Evolutionary conservation across 2,888 invertebrate species (phyloP), one percentile per base, ranked within the genome.

Genomic region (Abrostola triplasia): DNA sequence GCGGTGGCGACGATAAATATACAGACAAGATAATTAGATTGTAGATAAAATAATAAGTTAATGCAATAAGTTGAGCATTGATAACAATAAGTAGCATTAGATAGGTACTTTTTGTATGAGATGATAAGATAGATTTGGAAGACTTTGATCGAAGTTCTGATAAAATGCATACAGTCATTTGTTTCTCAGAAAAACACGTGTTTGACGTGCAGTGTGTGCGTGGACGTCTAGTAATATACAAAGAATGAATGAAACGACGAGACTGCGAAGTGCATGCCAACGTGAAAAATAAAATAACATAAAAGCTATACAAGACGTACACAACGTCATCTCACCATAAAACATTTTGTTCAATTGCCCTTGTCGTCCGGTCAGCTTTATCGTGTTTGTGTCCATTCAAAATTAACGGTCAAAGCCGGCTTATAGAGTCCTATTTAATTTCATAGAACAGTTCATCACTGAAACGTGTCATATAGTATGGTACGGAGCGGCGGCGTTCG

Each of bases 281-380:
- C 83, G 88, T 91, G 86, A 87, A 88, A 88, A 76, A 87, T 83
- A 86, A 85, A 87, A 88, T 77, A 87, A 87, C 80, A 85, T 81
- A 80, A 87, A 86, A 90, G 87, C 90, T 84, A 78, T 85, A 87
- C 84, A 87, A 87, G 86, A 88, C 86, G 86, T 87, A 87, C 89
- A 90, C 89, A 90, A 87, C 86, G 85, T 85, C 84, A 88, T 92
- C 94, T 94, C 94, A 94, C 94, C 94, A 91, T 94, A 94, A 89
- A 94, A 90, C 94, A 94, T 94, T 88, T 92, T 91, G 89, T 89
- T 90, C 88, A 87, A 88, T 80, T 87, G 90, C 87, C 88, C 88
- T 88, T 87, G 91, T 84, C 84, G 84, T 81, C 88, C 84, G 76
- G 81, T 85, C 82, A 86, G 84, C 83, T 84, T 84, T 83, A 90